Conservation (phyloP, 1,140 invertebrate genomes). For the Drosophila orena region DNA sequence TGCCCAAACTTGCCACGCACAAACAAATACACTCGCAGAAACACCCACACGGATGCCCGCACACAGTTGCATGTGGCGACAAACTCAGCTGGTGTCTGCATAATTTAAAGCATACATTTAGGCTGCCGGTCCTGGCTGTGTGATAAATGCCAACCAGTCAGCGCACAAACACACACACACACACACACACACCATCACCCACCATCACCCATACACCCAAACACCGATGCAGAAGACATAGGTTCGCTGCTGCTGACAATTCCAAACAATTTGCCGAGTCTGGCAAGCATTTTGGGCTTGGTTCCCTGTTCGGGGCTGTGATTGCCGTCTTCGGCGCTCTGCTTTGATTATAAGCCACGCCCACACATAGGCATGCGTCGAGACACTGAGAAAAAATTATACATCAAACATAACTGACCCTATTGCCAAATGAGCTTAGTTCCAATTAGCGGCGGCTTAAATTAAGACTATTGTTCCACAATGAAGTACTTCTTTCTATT, state of each 20-base stretch:
- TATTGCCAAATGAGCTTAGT: too few species aligned
- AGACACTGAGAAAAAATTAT: slow-evolving; percentile 1
- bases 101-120: slow-evolving; percentile 84
- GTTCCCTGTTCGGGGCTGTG: slow-evolving; percentile 52
- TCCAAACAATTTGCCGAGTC: slow-evolving; percentile 64
- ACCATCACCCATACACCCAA: slow-evolving; percentile 1
- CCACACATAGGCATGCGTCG: not conserved
- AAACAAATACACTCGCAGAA: slow-evolving; percentile 42
- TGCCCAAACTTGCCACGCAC: slow-evolving; percentile 68
- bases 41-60: slow-evolving; percentile 23
- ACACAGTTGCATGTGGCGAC: slow-evolving; percentile 47
- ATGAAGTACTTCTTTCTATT: too few species aligned
- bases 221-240: slow-evolving; percentile 18
- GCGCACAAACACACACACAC: slow-evolving; percentile 13
- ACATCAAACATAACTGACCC: not conserved
- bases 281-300: slow-evolving; percentile 44
- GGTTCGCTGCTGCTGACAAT: slow-evolving; percentile 60
- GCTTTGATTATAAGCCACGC: slow-evolving; percentile 55
- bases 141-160: slow-evolving; percentile 73
- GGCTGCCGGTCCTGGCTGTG: slow-evolving; percentile 68
- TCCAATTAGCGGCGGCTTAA: not conserved
- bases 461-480: not conserved
- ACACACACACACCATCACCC: slow-evolving; percentile 3
- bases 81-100: slow-evolving; percentile 83
- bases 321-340: slow-evolving; percentile 63